Conservation (phyloP, 1,140 invertebrate genomes). For the Ceratina japonica region DNA sequence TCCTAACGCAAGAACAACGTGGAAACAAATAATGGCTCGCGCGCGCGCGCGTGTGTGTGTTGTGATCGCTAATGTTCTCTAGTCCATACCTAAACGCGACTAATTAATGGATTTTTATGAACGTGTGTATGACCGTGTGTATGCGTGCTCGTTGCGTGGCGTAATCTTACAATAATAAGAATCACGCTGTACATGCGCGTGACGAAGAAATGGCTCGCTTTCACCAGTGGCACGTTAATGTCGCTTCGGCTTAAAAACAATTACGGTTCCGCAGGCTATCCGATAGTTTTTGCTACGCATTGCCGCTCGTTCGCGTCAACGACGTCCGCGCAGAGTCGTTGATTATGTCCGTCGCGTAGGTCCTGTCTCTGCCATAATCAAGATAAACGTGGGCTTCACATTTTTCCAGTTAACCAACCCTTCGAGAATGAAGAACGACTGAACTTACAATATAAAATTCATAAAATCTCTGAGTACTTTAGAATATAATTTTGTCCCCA, state of each 20-base stretch:
- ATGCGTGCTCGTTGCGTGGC: not conserved
- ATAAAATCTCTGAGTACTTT: not conserved
- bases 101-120: not conserved
- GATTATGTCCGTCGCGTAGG: not conserved
- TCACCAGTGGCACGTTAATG: slow-evolving; percentile 54
- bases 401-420: not conserved
- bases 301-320: not conserved
- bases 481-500: not conserved
- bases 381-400: slow-evolving; percentile 7
- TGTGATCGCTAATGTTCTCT: slow-evolving; percentile 27
- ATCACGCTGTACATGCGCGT: slow-evolving; percentile 5
- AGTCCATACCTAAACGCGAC: slow-evolving; percentile 17
- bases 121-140: not conserved
- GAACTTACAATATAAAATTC: not conserved
- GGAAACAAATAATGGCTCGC: not conserved
- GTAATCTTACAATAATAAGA: not conserved
- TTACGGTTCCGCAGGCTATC: slow-evolving; percentile 26
- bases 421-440: not conserved
- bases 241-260: slow-evolving; percentile 38
- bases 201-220: slow-evolving; percentile 30
- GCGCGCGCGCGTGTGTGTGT: not conserved
- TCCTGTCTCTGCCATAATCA: slow-evolving; percentile 5
- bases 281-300: not conserved
- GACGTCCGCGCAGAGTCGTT: slow-evolving; percentile 11
- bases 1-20: slow-evolving; percentile 12